phyloP scores from a whole-genome alignment of 2,888 invertebrate genomes.

The Polia nebulosa region DNA sequence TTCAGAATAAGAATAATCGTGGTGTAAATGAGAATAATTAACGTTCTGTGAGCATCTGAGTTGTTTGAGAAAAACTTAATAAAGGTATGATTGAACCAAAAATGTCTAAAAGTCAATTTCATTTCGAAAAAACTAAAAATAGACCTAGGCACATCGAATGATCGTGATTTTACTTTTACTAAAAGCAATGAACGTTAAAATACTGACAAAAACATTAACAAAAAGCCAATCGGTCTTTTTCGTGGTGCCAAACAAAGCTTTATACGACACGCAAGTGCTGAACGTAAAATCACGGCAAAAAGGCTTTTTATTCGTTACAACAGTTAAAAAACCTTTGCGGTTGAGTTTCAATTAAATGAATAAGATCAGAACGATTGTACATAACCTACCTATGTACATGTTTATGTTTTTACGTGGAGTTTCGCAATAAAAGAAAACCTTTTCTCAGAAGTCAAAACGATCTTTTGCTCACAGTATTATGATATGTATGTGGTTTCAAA shows the following conservation, averaged over 20 bases:
- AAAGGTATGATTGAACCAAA: background rate
- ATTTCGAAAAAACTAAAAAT: background rate
- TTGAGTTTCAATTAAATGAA: constrained; percentile 46
- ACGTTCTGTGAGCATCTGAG: background rate
- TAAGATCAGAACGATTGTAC: constrained; percentile 24
- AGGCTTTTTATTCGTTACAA: constrained; percentile 34
- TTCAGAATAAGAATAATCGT: constrained; percentile 10
- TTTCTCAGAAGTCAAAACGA: constrained; percentile 16
- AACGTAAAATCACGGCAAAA: constrained; percentile 44
- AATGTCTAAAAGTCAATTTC: background rate
- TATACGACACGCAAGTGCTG: constrained; percentile 39
- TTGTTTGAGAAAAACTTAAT: constrained; percentile 9
- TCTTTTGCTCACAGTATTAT: constrained; percentile 24
- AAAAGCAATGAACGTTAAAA: constrained; percentile 30
- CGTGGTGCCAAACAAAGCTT: constrained; percentile 36
- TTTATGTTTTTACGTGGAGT: constrained; percentile 10
- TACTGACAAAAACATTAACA: constrained; percentile 33
- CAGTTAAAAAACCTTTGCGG: constrained; percentile 33
- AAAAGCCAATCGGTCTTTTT: constrained; percentile 29
- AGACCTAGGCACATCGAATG: background rate
- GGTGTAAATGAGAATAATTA: constrained; percentile 19
- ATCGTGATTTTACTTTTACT: constrained; percentile 11
- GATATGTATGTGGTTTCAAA: constrained; percentile 25
- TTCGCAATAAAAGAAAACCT: constrained; percentile 41
- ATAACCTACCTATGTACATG: constrained; percentile 14